Evolutionary conservation across 2,113 vertebrate genomes (phyloP).

Genomic region (Eleginops maclovinus): DNA sequence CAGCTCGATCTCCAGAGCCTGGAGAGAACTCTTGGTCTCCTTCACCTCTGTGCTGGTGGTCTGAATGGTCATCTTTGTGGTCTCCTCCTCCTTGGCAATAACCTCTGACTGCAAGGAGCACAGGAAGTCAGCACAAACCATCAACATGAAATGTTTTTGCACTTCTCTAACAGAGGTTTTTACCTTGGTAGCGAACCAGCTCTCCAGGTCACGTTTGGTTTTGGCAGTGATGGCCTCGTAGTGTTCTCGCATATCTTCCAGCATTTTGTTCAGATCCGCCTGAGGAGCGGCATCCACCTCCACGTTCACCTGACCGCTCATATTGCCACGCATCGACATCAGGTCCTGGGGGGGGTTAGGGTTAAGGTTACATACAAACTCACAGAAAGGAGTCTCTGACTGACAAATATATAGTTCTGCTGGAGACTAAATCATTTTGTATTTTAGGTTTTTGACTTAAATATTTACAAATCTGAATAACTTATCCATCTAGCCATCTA

Average conservation of each 20-base stretch:
- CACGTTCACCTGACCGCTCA: constrained; percentile 80
- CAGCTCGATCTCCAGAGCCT: constrained; percentile 87
- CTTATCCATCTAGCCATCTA: no score
- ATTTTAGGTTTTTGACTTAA: no score
- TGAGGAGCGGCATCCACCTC: constrained; percentile 77
- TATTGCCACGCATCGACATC: constrained; percentile 36
- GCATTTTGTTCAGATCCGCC: constrained; percentile 54
- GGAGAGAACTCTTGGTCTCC: constrained; percentile 81
- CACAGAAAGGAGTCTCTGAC: no score
- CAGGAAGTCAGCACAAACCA: no score
- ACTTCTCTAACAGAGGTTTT: neutral
- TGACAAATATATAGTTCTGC: no score
- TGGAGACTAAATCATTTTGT: no score
- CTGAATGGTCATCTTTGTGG: constrained; percentile 80
- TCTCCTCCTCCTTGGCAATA: constrained; percentile 81
- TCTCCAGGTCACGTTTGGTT: constrained; percentile 81
- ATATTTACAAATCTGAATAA: no score
- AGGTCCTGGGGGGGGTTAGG: constrained; percentile 64
- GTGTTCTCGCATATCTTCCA: constrained; percentile 79
- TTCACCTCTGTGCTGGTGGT: constrained; percentile 81
- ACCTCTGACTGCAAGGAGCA: constrained; percentile 78
- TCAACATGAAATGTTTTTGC: no score
- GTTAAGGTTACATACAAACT: no score
- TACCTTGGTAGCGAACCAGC: constrained; percentile 76
- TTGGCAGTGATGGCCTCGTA: constrained; percentile 85